Conservation (phyloP, 1,140 invertebrate genomes). For the Steinernema feltiae region DNA sequence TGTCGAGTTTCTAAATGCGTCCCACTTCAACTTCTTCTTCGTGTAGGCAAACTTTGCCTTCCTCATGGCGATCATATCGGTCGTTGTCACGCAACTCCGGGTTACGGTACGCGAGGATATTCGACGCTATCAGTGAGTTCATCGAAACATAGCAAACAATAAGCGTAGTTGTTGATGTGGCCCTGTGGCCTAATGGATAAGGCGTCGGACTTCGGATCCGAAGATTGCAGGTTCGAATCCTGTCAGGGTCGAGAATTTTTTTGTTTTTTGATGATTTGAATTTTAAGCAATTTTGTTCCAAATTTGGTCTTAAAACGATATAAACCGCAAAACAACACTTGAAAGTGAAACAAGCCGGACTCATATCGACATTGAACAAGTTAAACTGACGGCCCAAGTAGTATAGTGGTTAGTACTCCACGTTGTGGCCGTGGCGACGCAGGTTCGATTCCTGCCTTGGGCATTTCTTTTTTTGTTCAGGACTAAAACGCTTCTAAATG, state of each 20-base stretch:
- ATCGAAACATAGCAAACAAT: no score
- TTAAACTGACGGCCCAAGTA: conserved; percentile 40
- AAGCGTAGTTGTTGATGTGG: not conserved
- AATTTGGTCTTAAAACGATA: no score
- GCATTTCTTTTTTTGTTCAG: not conserved
- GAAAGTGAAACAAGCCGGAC: no score
- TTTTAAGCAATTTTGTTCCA: not conserved
- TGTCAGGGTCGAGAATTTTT: not conserved
- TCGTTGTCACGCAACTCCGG: conserved; percentile 8
- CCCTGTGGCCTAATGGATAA: no score
- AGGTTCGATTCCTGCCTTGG: conserved; percentile 37
- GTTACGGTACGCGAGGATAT: not conserved
- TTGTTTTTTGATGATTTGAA: not conserved
- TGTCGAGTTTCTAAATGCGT: not conserved
- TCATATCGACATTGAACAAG: no score
- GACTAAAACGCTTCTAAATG: not conserved
- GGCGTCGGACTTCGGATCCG: not conserved
- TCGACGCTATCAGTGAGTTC: not conserved
- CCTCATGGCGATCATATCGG: conserved; percentile 9
- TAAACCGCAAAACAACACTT: no score
- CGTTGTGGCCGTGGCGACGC: conserved; percentile 43
- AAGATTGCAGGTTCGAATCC: not conserved
- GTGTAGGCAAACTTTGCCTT: conserved; percentile 3
- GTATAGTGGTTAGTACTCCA: conserved; percentile 46
- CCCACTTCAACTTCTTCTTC: not conserved